Evolutionary conservation across 2,797 vertebrate species (phyloP).

Genomic region (Falco cherrug): DNA sequence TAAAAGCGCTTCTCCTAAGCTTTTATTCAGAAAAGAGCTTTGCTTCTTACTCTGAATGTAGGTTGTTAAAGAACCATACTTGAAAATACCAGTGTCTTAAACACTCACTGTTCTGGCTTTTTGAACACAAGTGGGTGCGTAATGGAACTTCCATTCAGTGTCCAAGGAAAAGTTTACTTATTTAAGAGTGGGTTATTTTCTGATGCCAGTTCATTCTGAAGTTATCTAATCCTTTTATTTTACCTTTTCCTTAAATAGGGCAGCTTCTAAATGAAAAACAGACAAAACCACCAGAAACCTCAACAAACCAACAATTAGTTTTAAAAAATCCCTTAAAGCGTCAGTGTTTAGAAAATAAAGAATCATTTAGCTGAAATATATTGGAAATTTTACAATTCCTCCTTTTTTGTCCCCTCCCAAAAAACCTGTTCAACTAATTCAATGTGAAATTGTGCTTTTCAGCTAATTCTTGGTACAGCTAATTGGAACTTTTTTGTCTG

Average conservation of each 20-base stretch:
- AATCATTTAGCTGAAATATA: neutral
- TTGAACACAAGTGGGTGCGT: neutral
- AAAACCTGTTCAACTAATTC: neutral
- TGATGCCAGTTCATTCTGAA: neutral
- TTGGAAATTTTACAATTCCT: neutral
- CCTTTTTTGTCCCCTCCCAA: too few relatives aligned
- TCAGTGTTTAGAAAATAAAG: neutral
- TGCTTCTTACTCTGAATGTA: neutral
- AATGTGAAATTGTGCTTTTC: neutral
- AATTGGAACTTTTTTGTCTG: neutral
- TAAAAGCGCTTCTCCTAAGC: neutral
- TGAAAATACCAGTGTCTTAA: neutral
- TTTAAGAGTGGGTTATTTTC: neutral
- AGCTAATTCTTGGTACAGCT: neutral
- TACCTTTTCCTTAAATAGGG: neutral
- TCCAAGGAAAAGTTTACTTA: neutral
- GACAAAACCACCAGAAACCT: neutral
- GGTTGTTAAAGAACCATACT: neutral
- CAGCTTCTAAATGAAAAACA: neutral
- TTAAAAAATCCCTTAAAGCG: neutral
- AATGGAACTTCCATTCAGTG: neutral
- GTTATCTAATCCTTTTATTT: neutral
- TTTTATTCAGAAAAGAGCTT: neutral
- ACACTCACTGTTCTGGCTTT: fast-evolving
- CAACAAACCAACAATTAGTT: neutral